These are phyloP conservation scores for Mystacides longicornis DNA, from an alignment of 2,888 invertebrate genomes.

Conservation along the genomic window DNA sequence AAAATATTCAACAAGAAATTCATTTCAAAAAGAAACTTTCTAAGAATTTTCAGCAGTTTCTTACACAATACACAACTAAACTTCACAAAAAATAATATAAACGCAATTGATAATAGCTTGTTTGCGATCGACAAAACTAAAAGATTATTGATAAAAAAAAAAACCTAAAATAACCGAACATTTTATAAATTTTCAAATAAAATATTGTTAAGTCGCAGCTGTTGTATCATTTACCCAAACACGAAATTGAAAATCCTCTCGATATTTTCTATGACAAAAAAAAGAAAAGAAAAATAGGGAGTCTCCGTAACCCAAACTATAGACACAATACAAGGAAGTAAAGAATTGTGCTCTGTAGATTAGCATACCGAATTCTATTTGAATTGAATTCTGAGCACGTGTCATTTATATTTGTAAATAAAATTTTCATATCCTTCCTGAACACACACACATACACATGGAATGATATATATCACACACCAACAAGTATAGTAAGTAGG, in stretches of 20 bases:
- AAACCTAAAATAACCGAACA: no score
- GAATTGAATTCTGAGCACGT: not conserved
- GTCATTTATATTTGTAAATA: slow-evolving; percentile 3
- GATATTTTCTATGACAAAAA: not conserved
- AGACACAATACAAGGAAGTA: slow-evolving; percentile 1
- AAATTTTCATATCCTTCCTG: not conserved
- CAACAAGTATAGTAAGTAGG: no score
- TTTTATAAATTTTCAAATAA: no score
- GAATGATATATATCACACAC: no score
- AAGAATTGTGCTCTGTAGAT: not conserved
- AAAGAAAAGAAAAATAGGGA: not conserved
- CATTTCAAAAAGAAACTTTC: no score
- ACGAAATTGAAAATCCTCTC: not conserved
- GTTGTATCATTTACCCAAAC: not conserved
- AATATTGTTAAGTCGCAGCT: not conserved
- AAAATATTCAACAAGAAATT: no score
- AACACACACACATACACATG: not conserved
- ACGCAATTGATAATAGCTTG: no score
- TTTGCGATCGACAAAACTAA: no score
- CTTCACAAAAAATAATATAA: no score
- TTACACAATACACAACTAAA: no score
- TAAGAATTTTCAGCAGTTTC: no score
- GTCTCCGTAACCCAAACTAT: not conserved
- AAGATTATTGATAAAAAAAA: no score
- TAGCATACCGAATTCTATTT: slow-evolving; percentile 1